These are phyloP conservation scores for Calyptomena viridis DNA, from an alignment of 2,113 vertebrate genomes.

Conservation along the genomic window DNA sequence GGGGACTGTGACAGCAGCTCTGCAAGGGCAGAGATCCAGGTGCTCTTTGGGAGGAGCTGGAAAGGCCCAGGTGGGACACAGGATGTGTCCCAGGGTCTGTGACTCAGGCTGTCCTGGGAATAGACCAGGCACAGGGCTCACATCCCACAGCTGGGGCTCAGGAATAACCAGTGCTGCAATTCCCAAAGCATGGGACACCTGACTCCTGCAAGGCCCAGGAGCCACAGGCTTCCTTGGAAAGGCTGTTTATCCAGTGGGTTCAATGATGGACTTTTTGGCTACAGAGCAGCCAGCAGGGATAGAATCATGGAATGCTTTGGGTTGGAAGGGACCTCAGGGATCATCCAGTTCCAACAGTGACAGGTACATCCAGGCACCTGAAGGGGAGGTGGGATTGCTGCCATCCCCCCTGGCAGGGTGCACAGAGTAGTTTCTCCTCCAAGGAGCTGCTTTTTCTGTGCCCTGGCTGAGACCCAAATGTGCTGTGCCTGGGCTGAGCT, in stretches of 20 bases:
- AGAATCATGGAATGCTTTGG: not conserved
- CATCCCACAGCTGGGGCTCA: not conserved
- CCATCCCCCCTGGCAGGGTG: not conserved
- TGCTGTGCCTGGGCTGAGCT: not conserved
- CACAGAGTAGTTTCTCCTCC: not conserved
- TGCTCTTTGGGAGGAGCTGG: not conserved
- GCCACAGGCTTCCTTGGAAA: not conserved
- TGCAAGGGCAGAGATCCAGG: not conserved
- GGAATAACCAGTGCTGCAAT: not conserved
- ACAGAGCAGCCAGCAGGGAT: not conserved
- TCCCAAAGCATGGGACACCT: not conserved
- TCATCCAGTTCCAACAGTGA: not conserved
- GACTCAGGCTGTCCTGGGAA: not conserved
- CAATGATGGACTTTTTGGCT: not conserved
- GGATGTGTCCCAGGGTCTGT: not conserved
- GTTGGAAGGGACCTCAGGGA: not conserved
- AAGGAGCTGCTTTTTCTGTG: not conserved
- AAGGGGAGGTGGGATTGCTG: not conserved
- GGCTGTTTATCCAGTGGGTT: not conserved
- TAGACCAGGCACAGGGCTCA: not conserved
- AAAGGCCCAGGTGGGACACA: not conserved
- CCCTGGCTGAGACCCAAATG: not conserved
- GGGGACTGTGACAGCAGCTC: rapidly evolving
- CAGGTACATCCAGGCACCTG: not conserved
- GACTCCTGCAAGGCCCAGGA: not conserved